Evolutionary conservation across 2,888 invertebrate species (phyloP), one percentile per base, ranked within the genome.

Genomic region (Spodoptera exigua): DNA sequence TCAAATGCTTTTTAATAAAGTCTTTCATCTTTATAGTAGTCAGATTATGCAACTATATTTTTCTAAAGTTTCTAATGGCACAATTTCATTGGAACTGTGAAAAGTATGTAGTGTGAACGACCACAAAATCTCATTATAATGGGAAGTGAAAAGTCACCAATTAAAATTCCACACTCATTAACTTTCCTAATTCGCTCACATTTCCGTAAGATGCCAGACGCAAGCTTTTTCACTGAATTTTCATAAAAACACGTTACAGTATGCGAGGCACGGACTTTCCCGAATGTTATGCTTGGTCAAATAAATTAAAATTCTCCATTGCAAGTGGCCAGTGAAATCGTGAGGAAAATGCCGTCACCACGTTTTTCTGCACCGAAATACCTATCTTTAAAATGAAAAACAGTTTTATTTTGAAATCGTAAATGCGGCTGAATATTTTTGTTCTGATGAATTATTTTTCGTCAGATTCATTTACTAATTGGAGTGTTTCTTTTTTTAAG

Each of bases 251-350:
- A 75, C 74, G 66, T 73, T 70, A 75, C 74, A 74, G 77, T 82
- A 82, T 81, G 81, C 85, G 66, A 68, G 68, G 67, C 87, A 86
- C 86, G 82, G 62, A 44, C 64, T 27, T 14, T 35, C 64, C 61
- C 73, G 66, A 78, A 81, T 77, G 83, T 80, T 79, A 75, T 79
- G 79, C 79, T 82, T 78, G 80, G 79, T 75, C 76, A 82, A 81
- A 84, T 83, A 82, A 87, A 87, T 88, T 88, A 86, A 87, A 88
- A 87, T 85, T 86, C 85, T 9, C 71, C 77, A 57, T 80, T 82
- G 80, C 84, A 84, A 81, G 82, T 82, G 77, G 77, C 67, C 67
- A 72, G 81, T 77, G 79, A 81, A 81, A 81, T 83, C 83, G 84
- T 83, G 85, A 76, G 76, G 77, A 81, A 81, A 80, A 68, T 77